phyloP scores from a whole-genome alignment of 2,888 invertebrate genomes.

The Miltochrista miniata region DNA sequence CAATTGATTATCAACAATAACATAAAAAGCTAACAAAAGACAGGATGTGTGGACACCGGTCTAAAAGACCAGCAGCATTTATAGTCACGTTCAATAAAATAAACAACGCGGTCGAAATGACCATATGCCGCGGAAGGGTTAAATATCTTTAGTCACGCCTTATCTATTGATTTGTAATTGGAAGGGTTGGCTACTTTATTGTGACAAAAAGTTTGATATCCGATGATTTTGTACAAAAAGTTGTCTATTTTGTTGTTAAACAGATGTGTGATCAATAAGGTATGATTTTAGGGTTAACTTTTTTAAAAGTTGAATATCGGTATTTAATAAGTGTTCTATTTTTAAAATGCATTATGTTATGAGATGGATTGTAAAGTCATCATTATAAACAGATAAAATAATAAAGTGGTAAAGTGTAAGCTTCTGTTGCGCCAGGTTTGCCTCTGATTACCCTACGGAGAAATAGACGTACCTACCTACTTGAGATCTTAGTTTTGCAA shows the following conservation, averaged over 20 bases:
- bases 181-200: constrained; percentile 35
- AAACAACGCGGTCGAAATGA: constrained; percentile 35
- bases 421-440: too few species aligned
- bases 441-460: too few species aligned
- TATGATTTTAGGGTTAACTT: constrained; percentile 9
- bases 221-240: constrained; percentile 12
- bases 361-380: too few species aligned
- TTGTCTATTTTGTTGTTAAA: constrained; percentile 8
- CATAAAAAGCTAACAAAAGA: constrained; percentile 52
- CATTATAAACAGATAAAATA: too few species aligned
- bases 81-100: constrained; percentile 49
- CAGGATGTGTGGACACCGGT: constrained; percentile 55
- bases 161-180: constrained; percentile 59
- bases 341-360: too few species aligned
- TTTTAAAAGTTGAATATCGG: not conserved
- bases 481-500: too few species aligned
- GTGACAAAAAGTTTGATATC: constrained; percentile 23
- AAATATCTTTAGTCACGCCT: constrained; percentile 52
- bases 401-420: too few species aligned
- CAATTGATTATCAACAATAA: constrained; percentile 58
- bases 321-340: constrained; percentile 20
- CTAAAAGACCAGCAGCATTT: constrained; percentile 35
- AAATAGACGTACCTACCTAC: too few species aligned
- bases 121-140: constrained; percentile 62
- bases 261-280: constrained; percentile 12